Evolutionary conservation across 2,888 invertebrate genomes (phyloP).

Genomic region (Catotricha subobsoleta): DNA sequence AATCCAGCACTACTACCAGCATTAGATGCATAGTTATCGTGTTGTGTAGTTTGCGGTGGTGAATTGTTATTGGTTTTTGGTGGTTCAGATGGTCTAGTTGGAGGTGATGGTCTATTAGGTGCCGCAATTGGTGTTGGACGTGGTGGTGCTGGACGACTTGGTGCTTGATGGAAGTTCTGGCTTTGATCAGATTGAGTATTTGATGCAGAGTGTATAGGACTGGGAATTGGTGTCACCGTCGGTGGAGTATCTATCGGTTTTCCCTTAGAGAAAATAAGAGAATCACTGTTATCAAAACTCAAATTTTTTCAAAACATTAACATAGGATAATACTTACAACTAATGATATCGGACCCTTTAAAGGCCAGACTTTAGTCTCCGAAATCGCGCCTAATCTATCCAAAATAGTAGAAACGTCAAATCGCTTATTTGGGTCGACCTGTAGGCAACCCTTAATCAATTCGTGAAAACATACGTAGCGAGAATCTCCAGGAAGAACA

Average conservation of each 20-base stretch:
- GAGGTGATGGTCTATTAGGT: slow-evolving; percentile 17
- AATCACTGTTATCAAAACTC: neutral
- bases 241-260: slow-evolving; percentile 23
- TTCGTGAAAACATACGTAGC: slow-evolving; percentile 71
- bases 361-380: slow-evolving; percentile 64
- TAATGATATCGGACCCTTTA: slow-evolving; percentile 57
- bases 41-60: slow-evolving; percentile 9
- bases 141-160: slow-evolving; percentile 13
- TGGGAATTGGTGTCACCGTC: slow-evolving; percentile 13
- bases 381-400: slow-evolving; percentile 79
- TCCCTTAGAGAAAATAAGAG: slow-evolving; percentile 13
- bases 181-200: slow-evolving; percentile 4
- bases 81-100: slow-evolving; percentile 19
- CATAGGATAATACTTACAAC: slow-evolving; percentile 29
- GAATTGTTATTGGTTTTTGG: slow-evolving; percentile 15
- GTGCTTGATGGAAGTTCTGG: slow-evolving; percentile 4
- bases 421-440: slow-evolving; percentile 65
- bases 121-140: slow-evolving; percentile 8
- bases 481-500: slow-evolving; percentile 61
- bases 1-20: slow-evolving; percentile 34
- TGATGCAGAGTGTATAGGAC: slow-evolving; percentile 10
- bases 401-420: slow-evolving; percentile 59
- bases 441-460: slow-evolving; percentile 71
- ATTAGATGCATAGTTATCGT: slow-evolving; percentile 6
- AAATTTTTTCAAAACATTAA: neutral